Base-by-base conservation (phyloP, 2,888 invertebrate genomes). In the Tenthredo amoena region DNA sequence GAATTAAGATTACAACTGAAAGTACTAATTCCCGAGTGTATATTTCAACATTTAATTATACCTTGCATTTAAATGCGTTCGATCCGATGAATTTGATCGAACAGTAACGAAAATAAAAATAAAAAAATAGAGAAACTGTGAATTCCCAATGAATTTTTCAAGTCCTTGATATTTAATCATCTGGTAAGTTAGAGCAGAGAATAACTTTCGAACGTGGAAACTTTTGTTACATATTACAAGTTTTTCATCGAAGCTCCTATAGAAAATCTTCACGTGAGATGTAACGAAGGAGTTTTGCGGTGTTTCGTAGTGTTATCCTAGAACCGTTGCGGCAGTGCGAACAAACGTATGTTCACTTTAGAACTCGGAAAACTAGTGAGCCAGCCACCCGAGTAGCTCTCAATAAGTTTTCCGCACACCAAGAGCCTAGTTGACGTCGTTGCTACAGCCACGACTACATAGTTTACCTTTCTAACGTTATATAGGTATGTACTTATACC, bases 361-460 rank as follows among this genome's bases (percentile, higher is more conserved):
- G 65, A 82, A 82, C 82, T 82, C 62, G 21, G 65, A 82, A 82
- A 82, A 82, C 82, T 82, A 65, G 82, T 82, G 65, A 82, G 82
- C 65, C 82, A 62, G 82, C 65, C 65, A 82, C 62, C 26, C 26
- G 65, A 82, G 65, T 82, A 65, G 82, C 65, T 82, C 40, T 82
- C 40, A 82, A 82, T 58, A 82, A 82, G 82, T 82, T 82, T 82
- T 7, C 21, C 40, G 18, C 18, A 18, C 76, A 71, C 71, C 37
- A 34, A 71, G 71, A 43, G 12, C 26, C 31, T 76, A 47, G 76
- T 76, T 76, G 43, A 76, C 76, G 47, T 47, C 21, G 47, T 43
- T 10, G 76, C 47, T 76, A 76, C 47, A 47, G 6, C 47, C 21
- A 40, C 26, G 76, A 37, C 76, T 40, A 76, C 76, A 50, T 47